Base-by-base conservation (phyloP, 1,140 invertebrate species). In the Ladona fulva region DNA sequence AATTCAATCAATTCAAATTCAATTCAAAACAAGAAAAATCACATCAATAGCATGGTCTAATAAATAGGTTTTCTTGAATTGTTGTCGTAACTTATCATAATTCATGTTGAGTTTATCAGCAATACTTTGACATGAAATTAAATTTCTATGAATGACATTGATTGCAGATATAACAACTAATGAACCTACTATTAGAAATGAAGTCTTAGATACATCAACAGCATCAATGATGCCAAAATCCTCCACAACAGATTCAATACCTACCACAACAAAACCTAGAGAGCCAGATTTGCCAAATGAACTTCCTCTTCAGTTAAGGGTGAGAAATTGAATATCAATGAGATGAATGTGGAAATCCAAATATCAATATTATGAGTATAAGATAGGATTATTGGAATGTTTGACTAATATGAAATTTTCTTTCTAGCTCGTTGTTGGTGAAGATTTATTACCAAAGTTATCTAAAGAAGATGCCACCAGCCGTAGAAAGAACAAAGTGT, bases 381-480 rank as follows among this genome's bases (percentile, higher is more conserved):
- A 25, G n/a, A 8, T 78, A 59, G 24, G 1, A 24, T 78, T 44
- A 5, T 78, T n/a, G n/a, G 77, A 12, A 6, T 77, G 24, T 16
- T 24, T 75, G 1, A 3, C 24, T 75, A 6, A 75, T 10, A 37
- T 37, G 29, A 5, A 37, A 75, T 78, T 22, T 10, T 78, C 29
- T 29, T 78, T 79, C 16, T 77, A 81, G 80, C 73, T 81, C 44
- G 78, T 81, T 22, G 81, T 81, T 7, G 81, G 80, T 37, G 80
- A 80, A 66, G 79, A 81, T 76, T 80, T 79, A 6, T 74, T 81
- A 12, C 81, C 80, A 14, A 76, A 25, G 24, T 24, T 11, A 79
- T 19, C 75, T 74, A 79, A 75, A 25, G 12, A 74, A 16, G 59
- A 25, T 25, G 59, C 24, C 25, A n/a, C 0, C 73, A 42, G 52